phyloP scores from a whole-genome alignment of 2,888 invertebrate species.

The Brachycybe producta region DNA sequence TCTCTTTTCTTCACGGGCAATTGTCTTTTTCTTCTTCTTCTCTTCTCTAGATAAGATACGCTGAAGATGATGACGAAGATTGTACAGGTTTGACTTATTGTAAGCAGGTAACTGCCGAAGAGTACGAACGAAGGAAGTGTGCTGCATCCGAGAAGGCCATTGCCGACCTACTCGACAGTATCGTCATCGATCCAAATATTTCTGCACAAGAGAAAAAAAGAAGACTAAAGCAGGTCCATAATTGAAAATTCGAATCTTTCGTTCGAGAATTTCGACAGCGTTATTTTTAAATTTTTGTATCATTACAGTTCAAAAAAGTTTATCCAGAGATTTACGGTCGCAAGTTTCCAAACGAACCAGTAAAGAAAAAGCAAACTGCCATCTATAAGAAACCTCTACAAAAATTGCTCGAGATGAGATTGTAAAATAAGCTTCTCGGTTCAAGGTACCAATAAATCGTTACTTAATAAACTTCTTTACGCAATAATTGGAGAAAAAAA shows the following conservation, averaged over 20 bases:
- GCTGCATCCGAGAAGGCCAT: not conserved
- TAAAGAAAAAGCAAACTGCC: not conserved
- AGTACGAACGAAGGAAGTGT: constrained; percentile 5
- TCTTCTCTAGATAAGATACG: constrained; percentile 11
- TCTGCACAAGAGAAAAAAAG: not conserved
- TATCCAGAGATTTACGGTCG: constrained; percentile 11
- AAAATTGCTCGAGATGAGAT: not conserved
- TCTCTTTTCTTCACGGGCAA: not conserved
- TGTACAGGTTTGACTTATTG: constrained; percentile 13
- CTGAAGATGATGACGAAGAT: constrained; percentile 7
- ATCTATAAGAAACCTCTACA: not conserved
- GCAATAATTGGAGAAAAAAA: too few species aligned
- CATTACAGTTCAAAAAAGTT: constrained; percentile 9
- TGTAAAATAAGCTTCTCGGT: not conserved
- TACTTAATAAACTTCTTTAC: too few species aligned
- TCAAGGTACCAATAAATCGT: too few species aligned
- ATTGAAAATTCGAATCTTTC: not conserved
- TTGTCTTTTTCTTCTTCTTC: not conserved
- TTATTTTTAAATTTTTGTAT: too few species aligned
- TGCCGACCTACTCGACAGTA: constrained; percentile 4
- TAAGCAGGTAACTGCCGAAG: constrained; percentile 14
- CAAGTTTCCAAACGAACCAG: not conserved
- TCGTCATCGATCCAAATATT: constrained; percentile 5
- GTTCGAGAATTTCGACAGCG: too few species aligned
- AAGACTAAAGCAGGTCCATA: constrained; percentile 13